A percentile compares a stretch with the other conserved stretches of the same genome.
phyloP scores from a whole-genome alignment of 2,888 invertebrate species.

The Luperina testacea region DNA sequence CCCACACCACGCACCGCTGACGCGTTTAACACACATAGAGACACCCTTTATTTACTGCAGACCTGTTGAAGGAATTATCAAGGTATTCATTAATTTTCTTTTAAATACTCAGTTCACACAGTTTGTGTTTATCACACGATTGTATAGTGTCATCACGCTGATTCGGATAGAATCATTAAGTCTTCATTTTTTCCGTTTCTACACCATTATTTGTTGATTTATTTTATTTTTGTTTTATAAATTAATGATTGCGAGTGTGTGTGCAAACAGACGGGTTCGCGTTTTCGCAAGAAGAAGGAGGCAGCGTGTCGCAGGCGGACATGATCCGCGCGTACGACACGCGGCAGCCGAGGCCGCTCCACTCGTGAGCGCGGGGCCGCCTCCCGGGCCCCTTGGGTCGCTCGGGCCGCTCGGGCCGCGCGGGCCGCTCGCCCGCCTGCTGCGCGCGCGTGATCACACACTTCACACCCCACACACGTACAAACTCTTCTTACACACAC shows the following conservation, averaged over 20 bases:
- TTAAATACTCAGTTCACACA: conserved; percentile 60
- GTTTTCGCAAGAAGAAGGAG: conserved; percentile 99
- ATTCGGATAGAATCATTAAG: conserved; percentile 47
- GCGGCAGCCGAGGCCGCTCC: conserved; percentile 95
- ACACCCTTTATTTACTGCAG: conserved; percentile 64
- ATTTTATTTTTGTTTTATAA: conserved; percentile 7
- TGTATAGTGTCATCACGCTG: conserved; percentile 59
- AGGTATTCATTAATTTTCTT: conserved; percentile 58
- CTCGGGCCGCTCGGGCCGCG: conserved; percentile 1
- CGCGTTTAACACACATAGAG: conserved; percentile 72
- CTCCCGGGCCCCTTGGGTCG: background rate
- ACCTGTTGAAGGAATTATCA: conserved; percentile 56
- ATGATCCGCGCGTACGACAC: conserved; percentile 99
- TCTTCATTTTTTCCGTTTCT: conserved; percentile 57
- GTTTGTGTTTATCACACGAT: conserved; percentile 58
- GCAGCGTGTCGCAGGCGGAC: conserved; percentile 97
- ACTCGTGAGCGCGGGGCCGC: conserved; percentile 87
- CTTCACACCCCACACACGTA: conserved; percentile 51
- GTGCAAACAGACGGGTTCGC: conserved; percentile 96
- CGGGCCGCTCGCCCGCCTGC: background rate
- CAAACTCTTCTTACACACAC: conserved; percentile 48
- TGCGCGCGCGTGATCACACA: conserved; percentile 3
- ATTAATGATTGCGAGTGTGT: conserved; percentile 56
- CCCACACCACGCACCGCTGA: conserved; percentile 69
- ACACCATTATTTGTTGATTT: conserved; percentile 52